phyloP scores from a whole-genome alignment of 2,888 invertebrate genomes.

The Myopa tessellatipennis region DNA sequence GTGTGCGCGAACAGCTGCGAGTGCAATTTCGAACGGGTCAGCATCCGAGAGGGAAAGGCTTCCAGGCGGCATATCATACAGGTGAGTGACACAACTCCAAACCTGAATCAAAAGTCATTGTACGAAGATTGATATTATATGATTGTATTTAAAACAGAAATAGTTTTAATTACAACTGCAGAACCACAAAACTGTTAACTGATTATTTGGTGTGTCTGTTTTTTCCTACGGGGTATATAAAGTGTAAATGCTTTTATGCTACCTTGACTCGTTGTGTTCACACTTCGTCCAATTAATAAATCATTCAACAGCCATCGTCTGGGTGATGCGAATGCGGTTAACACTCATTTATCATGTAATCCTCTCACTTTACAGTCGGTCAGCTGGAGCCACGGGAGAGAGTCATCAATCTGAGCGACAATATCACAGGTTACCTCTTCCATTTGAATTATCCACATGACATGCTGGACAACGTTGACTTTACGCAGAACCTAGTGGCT shows the following conservation, averaged over 20 bases:
- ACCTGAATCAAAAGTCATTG: neutral
- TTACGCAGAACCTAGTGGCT: slow-evolving; percentile 72
- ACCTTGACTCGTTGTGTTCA: neutral
- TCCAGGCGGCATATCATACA: slow-evolving; percentile 75
- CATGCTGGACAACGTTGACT: slow-evolving; percentile 70
- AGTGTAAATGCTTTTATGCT: too few relatives aligned
- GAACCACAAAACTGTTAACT: neutral
- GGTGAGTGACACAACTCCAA: slow-evolving; percentile 63
- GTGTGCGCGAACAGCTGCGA: slow-evolving; percentile 73
- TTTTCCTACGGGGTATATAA: too few relatives aligned
- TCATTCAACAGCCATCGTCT: too few relatives aligned
- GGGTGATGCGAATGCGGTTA: neutral
- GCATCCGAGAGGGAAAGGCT: slow-evolving; percentile 76
- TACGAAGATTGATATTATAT: too few relatives aligned
- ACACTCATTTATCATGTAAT: slow-evolving; percentile 12
- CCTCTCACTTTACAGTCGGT: slow-evolving; percentile 54
- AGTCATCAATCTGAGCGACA: slow-evolving; percentile 68
- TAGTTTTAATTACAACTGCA: neutral
- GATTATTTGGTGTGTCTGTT: neutral
- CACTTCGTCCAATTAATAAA: neutral
- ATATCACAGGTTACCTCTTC: slow-evolving; percentile 69
- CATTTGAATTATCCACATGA: slow-evolving; percentile 73
- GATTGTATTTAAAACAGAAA: neutral
- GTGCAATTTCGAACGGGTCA: slow-evolving; percentile 75
- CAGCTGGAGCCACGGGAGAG: slow-evolving; percentile 68